Evolutionary conservation across 2,797 vertebrate genomes (phyloP).

Genomic region (Melanotaenia pygmaea): DNA sequence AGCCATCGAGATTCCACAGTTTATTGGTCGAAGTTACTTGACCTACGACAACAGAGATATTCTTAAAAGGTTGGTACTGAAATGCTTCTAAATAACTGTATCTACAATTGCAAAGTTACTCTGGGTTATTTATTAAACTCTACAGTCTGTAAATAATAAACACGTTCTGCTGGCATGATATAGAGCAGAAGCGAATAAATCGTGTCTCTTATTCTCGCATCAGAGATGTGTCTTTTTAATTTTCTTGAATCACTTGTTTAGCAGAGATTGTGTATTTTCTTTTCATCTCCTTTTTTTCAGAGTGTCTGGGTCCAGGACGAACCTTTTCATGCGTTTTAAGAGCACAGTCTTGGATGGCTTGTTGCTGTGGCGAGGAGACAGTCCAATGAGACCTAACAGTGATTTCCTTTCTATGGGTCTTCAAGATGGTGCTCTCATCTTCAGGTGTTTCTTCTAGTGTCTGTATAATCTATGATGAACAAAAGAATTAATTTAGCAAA

Average conservation of each 20-base stretch:
- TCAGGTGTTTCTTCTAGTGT: conserved; percentile 81
- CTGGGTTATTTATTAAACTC: neutral
- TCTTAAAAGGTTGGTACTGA: conserved; percentile 88
- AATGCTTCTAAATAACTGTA: neutral
- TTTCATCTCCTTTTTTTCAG: conserved; percentile 67
- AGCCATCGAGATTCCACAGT: conserved; percentile 96
- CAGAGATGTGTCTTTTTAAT: neutral
- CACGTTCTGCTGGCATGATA: neutral
- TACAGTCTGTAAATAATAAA: neutral
- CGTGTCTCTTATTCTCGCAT: neutral
- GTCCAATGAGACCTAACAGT: conserved; percentile 90
- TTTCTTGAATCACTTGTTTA: neutral
- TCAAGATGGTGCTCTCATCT: conserved; percentile 89
- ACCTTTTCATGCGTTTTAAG: conserved; percentile 95
- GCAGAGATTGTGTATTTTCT: neutral
- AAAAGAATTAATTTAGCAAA: neutral
- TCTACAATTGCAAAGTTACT: too few relatives aligned
- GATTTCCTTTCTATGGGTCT: conserved; percentile 95
- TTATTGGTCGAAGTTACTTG: conserved; percentile 95
- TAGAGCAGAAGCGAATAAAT: neutral
- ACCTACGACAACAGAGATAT: conserved; percentile 91
- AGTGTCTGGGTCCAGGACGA: conserved; percentile 91
- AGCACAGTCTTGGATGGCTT: conserved; percentile 91
- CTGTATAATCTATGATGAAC: neutral
- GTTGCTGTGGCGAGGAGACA: conserved; percentile 93